Conservation (phyloP, 2,113 vertebrate genomes). For the Myiozetetes cayanensis region DNA sequence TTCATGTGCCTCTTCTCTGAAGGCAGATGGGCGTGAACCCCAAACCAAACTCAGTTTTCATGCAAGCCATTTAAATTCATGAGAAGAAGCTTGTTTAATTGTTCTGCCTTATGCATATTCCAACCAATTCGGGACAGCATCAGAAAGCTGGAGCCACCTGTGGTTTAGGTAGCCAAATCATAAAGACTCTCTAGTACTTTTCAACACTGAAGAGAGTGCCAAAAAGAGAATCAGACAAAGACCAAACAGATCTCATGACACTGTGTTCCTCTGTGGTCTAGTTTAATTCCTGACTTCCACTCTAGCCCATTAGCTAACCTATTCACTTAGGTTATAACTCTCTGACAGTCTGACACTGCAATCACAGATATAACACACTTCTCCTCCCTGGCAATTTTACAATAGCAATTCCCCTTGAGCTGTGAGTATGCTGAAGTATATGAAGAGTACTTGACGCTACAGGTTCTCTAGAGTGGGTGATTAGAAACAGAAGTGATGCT, state of each 20-base stretch:
- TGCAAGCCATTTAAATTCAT: background rate
- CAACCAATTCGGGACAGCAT: background rate
- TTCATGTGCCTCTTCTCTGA: constrained; percentile 13
- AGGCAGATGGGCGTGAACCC: background rate
- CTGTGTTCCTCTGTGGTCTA: background rate
- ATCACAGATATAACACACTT: background rate
- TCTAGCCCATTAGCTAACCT: background rate
- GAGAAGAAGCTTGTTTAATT: constrained; percentile 36
- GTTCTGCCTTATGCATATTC: constrained; percentile 40
- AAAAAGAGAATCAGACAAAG: background rate
- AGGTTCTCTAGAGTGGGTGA: background rate
- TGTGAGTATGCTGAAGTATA: background rate
- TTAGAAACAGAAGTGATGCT: background rate
- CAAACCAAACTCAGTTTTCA: constrained; percentile 36
- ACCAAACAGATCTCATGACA: background rate
- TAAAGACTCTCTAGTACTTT: background rate
- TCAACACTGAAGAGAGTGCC: background rate
- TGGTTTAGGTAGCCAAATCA: constrained; percentile 26
- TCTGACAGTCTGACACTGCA: background rate
- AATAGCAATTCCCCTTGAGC: background rate
- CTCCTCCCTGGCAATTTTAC: background rate
- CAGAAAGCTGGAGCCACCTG: constrained; percentile 34
- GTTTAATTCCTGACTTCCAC: background rate
- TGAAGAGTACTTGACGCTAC: background rate
- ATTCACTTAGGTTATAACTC: background rate